Conservation (phyloP, 2,888 invertebrate genomes). For the Rotaria macrura region DNA sequence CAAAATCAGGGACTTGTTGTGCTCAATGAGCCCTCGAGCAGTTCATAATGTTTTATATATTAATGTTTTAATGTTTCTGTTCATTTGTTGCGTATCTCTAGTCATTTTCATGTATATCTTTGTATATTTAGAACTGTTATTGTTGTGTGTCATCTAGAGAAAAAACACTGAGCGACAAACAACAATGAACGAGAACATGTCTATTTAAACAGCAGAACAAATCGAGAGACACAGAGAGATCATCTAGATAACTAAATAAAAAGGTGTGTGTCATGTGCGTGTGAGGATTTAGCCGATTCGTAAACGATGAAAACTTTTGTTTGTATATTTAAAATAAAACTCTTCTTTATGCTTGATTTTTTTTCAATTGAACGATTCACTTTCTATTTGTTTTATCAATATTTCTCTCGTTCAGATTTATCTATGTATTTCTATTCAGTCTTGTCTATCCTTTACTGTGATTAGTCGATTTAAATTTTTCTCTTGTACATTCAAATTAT, state of each 20-base stretch:
- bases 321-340: neutral
- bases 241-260: neutral
- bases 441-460: neutral
- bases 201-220: neutral
- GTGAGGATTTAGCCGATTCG: neutral
- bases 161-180: neutral
- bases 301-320: neutral
- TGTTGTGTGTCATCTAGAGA: neutral
- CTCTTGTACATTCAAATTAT: neutral
- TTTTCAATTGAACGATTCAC: neutral
- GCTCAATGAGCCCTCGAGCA: neutral
- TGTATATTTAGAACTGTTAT: neutral
- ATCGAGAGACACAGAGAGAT: neutral
- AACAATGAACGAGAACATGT: neutral
- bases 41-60: neutral
- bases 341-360: neutral
- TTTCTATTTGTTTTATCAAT: neutral
- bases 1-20: conserved; percentile 25
- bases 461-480: neutral
- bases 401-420: neutral
- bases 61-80: neutral
- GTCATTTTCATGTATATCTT: neutral
- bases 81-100: neutral
- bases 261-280: neutral
- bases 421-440: neutral